A percentile compares a stretch with the other conserved stretches of the same genome.
phyloP scores from a whole-genome alignment of 2,113 vertebrate species.

The Piprites chloris region DNA sequence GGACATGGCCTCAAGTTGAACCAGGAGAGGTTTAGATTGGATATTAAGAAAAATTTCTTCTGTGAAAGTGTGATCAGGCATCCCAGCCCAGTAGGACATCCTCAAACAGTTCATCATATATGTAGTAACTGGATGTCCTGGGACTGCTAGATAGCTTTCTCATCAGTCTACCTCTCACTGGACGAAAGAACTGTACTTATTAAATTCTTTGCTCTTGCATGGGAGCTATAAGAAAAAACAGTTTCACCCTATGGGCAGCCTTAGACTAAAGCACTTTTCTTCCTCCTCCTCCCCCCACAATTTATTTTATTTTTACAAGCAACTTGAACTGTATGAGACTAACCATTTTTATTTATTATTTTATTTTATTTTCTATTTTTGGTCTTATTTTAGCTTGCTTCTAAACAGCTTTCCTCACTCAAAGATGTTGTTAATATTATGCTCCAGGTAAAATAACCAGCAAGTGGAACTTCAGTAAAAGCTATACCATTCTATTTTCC shows the following conservation, averaged over 20 bases:
- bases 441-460: background rate
- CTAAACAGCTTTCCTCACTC: background rate
- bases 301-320: background rate
- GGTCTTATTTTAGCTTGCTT: background rate
- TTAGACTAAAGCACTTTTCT: background rate
- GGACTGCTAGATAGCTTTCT: background rate
- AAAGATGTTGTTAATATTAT: background rate
- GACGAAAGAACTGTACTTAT: background rate
- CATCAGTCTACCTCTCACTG: background rate
- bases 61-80: background rate
- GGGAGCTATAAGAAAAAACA: background rate
- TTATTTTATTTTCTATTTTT: background rate
- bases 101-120: background rate
- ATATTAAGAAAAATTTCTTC: background rate
- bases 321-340: background rate
- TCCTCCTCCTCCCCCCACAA: rapidly evolving
- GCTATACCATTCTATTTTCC: background rate
- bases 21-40: background rate
- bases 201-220: background rate
- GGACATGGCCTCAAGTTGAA: background rate
- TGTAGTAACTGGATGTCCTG: background rate
- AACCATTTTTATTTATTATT: background rate
- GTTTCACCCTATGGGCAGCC: background rate
- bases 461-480: background rate
- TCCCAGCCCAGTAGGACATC: background rate